Evolutionary conservation across 37 sponge, comb jelly and placozoan species (phyloP).

Genomic region (Ianthella basta): DNA sequence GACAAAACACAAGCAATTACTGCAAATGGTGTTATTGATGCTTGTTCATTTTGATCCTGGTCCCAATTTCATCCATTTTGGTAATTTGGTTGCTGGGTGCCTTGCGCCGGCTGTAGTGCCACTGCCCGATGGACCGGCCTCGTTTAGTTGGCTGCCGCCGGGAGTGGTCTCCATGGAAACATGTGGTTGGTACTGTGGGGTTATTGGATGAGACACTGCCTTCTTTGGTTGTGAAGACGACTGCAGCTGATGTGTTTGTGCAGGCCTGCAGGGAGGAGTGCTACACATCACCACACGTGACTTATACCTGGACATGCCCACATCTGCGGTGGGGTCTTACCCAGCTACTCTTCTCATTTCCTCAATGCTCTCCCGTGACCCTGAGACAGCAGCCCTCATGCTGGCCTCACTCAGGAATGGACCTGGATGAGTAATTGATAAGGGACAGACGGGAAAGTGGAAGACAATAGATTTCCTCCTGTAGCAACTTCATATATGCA

Average conservation of each 20-base stretch:
- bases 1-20: not conserved
- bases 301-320: too few species aligned
- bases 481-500: too few species aligned
- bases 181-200: too few species aligned
- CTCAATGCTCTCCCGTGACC: not conserved
- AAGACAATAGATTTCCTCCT: not conserved
- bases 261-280: too few species aligned
- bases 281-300: too few species aligned
- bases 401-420: not conserved
- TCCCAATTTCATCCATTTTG: conserved; percentile 23
- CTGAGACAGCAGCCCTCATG: not conserved
- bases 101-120: not conserved
- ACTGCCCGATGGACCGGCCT: not conserved
- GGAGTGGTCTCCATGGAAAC: too few species aligned
- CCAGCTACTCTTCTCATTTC: too few species aligned
- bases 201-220: too few species aligned
- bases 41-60: conserved; percentile 8
- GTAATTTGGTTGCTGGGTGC: not conserved
- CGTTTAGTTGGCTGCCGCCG: too few species aligned
- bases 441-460: not conserved
- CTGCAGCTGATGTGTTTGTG: too few species aligned
- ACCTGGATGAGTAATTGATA: not conserved
- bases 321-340: too few species aligned
- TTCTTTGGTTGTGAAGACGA: too few species aligned
- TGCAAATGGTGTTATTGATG: not conserved